Conservation (phyloP, 2,888 invertebrate species). For the Caenorhabditis angaria region DNA sequence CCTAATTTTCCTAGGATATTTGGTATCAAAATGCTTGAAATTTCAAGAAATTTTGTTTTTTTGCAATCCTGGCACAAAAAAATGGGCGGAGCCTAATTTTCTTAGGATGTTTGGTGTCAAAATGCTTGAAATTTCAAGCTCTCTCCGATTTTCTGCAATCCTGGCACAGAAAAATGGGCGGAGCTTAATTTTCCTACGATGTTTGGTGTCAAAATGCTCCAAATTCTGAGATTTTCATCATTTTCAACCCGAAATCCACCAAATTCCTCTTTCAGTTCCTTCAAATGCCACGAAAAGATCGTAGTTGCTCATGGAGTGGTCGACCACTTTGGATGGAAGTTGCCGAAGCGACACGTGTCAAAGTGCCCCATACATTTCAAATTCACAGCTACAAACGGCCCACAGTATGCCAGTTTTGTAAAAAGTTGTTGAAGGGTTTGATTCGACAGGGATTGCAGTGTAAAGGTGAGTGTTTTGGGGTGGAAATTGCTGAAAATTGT, state of each 20-base stretch:
- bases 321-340: conserved; percentile 81
- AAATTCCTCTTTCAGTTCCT: conserved; percentile 70
- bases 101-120: too few species aligned
- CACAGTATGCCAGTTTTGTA: conserved; percentile 94
- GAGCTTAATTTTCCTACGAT: too few species aligned
- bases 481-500: not conserved
- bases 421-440: conserved; percentile 90
- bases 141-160: too few species aligned
- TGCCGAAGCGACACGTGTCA: conserved; percentile 78
- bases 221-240: not conserved
- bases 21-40: too few species aligned
- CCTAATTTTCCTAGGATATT: too few species aligned
- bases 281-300: conserved; percentile 72
- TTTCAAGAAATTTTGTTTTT: too few species aligned
- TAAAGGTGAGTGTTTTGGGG: conserved; percentile 77
- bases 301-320: conserved; percentile 75
- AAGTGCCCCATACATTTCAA: conserved; percentile 93
- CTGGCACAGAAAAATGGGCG: too few species aligned
- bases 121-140: too few species aligned
- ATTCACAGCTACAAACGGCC: conserved; percentile 95
- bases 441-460: conserved; percentile 94
- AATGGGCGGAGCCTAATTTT: too few species aligned
- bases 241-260: not conserved
- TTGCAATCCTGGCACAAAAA: too few species aligned
- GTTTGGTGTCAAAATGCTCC: too few species aligned